A percentile compares a stretch with the other conserved stretches of the same genome.
Conservation (phyloP, 2,888 invertebrate species). For the Caenorhabditis becei region DNA sequence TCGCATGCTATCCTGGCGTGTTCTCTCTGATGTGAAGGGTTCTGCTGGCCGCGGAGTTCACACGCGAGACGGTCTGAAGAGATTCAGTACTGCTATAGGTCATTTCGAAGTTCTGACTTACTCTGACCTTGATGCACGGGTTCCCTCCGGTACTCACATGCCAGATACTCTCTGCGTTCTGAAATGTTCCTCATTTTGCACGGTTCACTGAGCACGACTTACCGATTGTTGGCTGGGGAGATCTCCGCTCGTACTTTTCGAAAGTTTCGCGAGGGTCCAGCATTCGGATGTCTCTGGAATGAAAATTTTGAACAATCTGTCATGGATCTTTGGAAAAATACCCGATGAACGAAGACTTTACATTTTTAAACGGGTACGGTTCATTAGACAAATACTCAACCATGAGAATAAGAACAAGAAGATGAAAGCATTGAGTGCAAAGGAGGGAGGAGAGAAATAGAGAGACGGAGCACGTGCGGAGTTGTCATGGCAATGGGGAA, state of each 20-base stretch:
- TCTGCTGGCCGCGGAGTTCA: not conserved
- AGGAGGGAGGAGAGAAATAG: slow-evolving; percentile 7
- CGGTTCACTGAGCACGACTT: not conserved
- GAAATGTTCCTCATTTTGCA: slow-evolving; percentile 15
- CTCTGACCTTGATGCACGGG: slow-evolving; percentile 20
- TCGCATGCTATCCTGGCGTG: slow-evolving; percentile 55
- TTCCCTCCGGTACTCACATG: slow-evolving; percentile 55
- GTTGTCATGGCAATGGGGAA: slow-evolving; percentile 9
- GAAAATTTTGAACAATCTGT: not conserved
- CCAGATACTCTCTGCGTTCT: slow-evolving; percentile 45
- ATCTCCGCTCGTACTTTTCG: slow-evolving; percentile 74
- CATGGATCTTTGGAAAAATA: not conserved
- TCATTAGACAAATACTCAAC: slow-evolving; percentile 46
- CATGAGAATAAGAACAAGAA: slow-evolving; percentile 2
- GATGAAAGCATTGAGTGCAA: not conserved
- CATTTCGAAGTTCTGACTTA: slow-evolving; percentile 2
- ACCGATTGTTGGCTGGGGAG: slow-evolving; percentile 58
- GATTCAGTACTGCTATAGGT: not conserved
- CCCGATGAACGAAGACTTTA: slow-evolving; percentile 22
- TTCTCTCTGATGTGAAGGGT: not conserved
- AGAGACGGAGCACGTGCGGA: slow-evolving; percentile 16
- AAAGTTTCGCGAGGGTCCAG: slow-evolving; percentile 74
- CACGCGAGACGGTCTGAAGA: slow-evolving; percentile 15
- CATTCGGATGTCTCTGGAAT: slow-evolving; percentile 52
- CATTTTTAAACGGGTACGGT: slow-evolving; percentile 55